Base-by-base conservation (phyloP, 2,113 vertebrate genomes). In the Tursiops truncatus region DNA sequence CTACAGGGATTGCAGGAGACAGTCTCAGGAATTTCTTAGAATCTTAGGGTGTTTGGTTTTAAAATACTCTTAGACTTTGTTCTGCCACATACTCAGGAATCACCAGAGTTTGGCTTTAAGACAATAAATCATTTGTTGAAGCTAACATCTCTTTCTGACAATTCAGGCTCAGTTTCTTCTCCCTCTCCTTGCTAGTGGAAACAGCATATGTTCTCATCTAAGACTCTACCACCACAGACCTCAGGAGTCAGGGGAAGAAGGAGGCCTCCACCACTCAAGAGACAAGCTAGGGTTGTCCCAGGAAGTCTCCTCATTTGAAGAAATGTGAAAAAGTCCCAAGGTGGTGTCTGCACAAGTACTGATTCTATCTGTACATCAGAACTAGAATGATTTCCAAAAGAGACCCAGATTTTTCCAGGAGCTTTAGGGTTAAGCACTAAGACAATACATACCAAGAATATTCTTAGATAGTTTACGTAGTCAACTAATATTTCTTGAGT, bases 1-100 rank as follows among this genome's bases (percentile, higher is more conserved):
- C 2, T 0, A 2, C 9, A 38, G 17, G 23, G 26, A 36, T 8
- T 6, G 0, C 6, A 62, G 31, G 21, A 11, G 4, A 68, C 0
- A 8, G 17, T n/a, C 10, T 65, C 86, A 63, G 65, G 67, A 11
- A 77, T 14, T 23, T 36, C 28, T 77, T 10, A 25, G 36, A 36
- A 12, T 1, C 4, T 65, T 1, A n/a, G 41, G 2, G 21, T 26
- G 0, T 23, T 25, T 3, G 12, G 20, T 21, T 80, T 89, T 44
- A 31, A 87, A 71, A 33, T 44, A 13, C 8, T 21, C 8, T 4
- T 3, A 38, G 8, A 44, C 23, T 77, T 18, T 5, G 21, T 63
- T 65, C 62, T 80, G 28, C 33, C 74, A 70, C 41, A 17, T 47
- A 36, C 13, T 77, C 50, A 20, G 44, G 31, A 84, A 65, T 8